Percentiles rank a stretch among this genome's conserved stretches.
These are phyloP conservation scores for Scomberomorus guttatus DNA, from an alignment of 2,797 vertebrate genomes.

Conservation along the genomic window DNA sequence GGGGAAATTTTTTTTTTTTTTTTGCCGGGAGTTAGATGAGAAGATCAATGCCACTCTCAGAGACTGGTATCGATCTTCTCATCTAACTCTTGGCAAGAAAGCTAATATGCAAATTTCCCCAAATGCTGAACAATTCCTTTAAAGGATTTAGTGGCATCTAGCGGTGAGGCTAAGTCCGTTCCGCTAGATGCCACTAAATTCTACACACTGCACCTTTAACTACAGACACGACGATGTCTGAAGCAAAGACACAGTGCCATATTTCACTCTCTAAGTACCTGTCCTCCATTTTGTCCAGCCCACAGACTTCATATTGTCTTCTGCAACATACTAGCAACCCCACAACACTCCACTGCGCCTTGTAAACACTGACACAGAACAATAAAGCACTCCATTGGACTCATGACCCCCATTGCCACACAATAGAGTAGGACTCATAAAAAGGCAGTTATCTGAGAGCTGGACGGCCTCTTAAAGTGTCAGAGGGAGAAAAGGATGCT, in stretches of 20 bases:
- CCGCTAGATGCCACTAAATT: no score
- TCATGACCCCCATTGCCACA: slow-evolving; percentile 86
- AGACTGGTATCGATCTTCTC: no score
- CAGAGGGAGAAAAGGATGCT: slow-evolving; percentile 75
- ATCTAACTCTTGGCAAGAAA: no score
- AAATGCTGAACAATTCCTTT: slow-evolving; percentile 1
- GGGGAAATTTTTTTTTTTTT: not conserved
- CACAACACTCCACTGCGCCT: slow-evolving; percentile 77
- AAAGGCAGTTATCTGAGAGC: slow-evolving; percentile 90
- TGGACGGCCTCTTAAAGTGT: slow-evolving; percentile 86
- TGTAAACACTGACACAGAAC: slow-evolving; percentile 85
- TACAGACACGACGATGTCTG: not conserved
- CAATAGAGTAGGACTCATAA: slow-evolving; percentile 90
- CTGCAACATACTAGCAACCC: slow-evolving; percentile 75
- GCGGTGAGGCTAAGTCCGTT: no score
- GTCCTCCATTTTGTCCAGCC: slow-evolving; percentile 72
- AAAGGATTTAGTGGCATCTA: no score
- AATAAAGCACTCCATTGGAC: slow-evolving; percentile 91
- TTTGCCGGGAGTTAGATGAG: no score
- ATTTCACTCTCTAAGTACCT: slow-evolving; percentile 57
- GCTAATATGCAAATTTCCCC: not conserved
- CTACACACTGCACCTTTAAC: slow-evolving; percentile 3
- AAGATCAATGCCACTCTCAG: not conserved
- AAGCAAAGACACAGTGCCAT: slow-evolving; percentile 18
- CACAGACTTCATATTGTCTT: slow-evolving; percentile 78